Base-by-base conservation (phyloP, 2,888 invertebrate species). In the Zygaena filipendulae region DNA sequence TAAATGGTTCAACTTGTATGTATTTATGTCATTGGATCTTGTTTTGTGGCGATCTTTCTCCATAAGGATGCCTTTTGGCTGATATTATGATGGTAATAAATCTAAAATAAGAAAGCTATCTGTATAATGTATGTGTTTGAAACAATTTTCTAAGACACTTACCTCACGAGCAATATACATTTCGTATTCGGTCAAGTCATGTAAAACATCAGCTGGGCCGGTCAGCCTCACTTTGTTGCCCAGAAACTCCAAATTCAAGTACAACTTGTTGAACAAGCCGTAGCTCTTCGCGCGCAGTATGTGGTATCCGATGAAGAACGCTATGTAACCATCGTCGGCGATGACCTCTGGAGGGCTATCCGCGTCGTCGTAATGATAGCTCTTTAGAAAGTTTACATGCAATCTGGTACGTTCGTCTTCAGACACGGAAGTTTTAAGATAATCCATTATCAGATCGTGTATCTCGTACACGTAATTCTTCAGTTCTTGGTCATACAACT, bases 261-360 rank as follows among this genome's bases (percentile, higher is more conserved):
- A 90, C 36, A 89, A 54, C 14, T 63, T 62, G 13, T 77, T 70
- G 52, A 90, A 89, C 38, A 84, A 64, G 21, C 63, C 58, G 11
- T 48, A 40, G 43, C 77, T 63, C 13, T 71, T 57, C 2, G 87
- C 85, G 13, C 67, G 47, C 32, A 81, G 70, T 32, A 90, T 68
- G 58, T 90, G 90, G 48, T 89, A 85, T 4, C 88, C 90, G 26
- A 90, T 81, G 47, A 87, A 88, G 18, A 83, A 87, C 7, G 84
- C 85, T 43, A 88, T 87, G 47, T 91, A 91, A 25, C 87, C 87
- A 49, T 90, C 90, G 36, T 87, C 81, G 0, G 85, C 83, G 10
- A 90, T 74, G 32, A 84, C 81, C 1, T 84, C 71, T 13, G 77
- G 63, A 1, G 81, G 81, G 41, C 82, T 74, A 4, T 63, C 56